Evolutionary conservation across 2,888 invertebrate genomes (phyloP), one percentile per base, ranked within the genome.

Genomic region (Isoperla grammatica): DNA sequence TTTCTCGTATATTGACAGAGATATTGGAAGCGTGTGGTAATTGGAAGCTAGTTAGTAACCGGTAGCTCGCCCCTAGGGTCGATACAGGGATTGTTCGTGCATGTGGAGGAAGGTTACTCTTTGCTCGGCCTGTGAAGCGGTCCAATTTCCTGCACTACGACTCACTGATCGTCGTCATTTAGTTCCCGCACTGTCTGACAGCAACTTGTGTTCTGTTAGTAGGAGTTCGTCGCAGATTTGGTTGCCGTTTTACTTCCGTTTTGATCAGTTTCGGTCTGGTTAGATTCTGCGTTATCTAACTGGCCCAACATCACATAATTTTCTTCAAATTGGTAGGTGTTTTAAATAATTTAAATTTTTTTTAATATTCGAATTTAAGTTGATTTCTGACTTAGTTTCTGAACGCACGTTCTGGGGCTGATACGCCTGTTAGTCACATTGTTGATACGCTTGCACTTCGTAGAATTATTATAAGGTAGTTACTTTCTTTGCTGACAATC

Each of bases 161-260:
- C 46, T 49, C 29, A 50, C 9, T 50, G 56, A 37, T 39, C 57
- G 48, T 60, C 59, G 58, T 59, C 80, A 81, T 80, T 80, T 80
- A 80, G 80, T 80, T 80, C 78, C 78, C 78, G 80, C 79, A 79
- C 79, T 78, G 78, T 78, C 77, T 78, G 77, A 77, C 78, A 78
- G 78, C 79, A 78, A 79, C 79, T 80, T 79, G 79, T 79, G 79
- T 80, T 80, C 79, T 79, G 78, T 79, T 79, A 78, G 77, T 79
- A 79, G 78, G 76, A 69, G 70, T 71, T 71, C 70, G 70, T 70
- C 71, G 70, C 71, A 69, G 69, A 69, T 71, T 72, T 71, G 68
- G 69, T 70, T 70, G 77, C 77, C 77, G 76, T 77, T 77, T 77
- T 77, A 49, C 61, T 64, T 66, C 67, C 66, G 62, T 67, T 67